Evolutionary conservation across 2,113 vertebrate genomes (phyloP), one percentile per base, ranked within the genome.

Genomic region (Plecturocebus donacophilus): DNA sequence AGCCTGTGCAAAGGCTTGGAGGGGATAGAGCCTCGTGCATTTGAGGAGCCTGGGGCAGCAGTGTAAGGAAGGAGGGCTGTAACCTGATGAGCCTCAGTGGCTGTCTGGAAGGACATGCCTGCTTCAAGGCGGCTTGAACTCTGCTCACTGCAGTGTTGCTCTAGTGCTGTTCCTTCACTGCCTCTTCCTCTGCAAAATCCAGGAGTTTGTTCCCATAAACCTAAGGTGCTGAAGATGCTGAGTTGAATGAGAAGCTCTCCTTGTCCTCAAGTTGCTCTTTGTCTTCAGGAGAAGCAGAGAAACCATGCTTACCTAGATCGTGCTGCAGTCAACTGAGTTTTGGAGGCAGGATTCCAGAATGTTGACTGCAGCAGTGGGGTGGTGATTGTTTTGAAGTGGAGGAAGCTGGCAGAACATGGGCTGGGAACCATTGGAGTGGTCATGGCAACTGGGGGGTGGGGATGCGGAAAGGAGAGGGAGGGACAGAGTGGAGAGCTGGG

Each of bases 231-330:
- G 17, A 66, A 56, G 49, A 20, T 32, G 14, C 45, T 40, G 12
- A 47, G 23, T 13, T 23, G 17, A 16, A n/a, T 81, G 8, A 25
- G 47, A 54, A 23, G 52, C 49, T 71, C 54, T 25, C 30, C 40
- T 75, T 58, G 84, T 58, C 32, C 73, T 49, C 35, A 3, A 7
- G 83, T 16, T 66, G 49, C 68, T 85, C n/a, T 61, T 42, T 23
- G 68, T 35, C 85, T 92, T 38, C 35, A 30, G 45, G 64, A 11
- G 8, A 66, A 42, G 35, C 16, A 13, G 11, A 49, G 45, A 27
- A 14, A 9, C 40, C 7, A 23, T 1, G 4, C 0, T 13, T 32
- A 8, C 30, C 35, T 16, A 19, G 56, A 27, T 35, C 19, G 7
- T 20, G 19, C 52, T 35, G 13, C 4, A 68, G 32, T 56, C 27